Conservation (phyloP, 2,113 vertebrate genomes). For the Thinocorus orbignyianus region DNA sequence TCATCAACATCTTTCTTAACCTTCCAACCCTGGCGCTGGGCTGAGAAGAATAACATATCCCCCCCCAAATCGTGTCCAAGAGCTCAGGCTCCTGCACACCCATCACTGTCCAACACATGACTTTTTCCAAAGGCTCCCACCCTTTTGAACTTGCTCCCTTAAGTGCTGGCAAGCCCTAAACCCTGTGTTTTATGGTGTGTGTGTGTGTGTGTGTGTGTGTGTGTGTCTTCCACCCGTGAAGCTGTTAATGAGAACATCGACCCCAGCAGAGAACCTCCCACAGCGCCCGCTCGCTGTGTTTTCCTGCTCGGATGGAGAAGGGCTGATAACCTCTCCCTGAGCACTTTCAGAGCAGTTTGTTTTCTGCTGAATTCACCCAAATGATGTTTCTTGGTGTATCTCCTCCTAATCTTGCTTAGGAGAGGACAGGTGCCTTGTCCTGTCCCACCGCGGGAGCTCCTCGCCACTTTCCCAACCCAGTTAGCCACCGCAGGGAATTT, state of each 20-base stretch:
- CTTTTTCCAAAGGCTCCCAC: neutral
- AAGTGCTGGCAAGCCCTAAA: neutral
- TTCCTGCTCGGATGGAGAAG: neutral
- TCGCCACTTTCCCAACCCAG: neutral
- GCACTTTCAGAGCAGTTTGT: neutral
- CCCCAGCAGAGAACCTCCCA: neutral
- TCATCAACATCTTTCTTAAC: neutral
- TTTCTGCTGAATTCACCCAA: neutral
- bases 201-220: too few relatives aligned
- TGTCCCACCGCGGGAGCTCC: neutral
- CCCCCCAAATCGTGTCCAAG: too few relatives aligned
- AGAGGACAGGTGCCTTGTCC: neutral
- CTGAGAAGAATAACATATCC: neutral
- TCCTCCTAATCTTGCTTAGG: neutral
- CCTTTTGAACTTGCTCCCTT: neutral
- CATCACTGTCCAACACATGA: fast-evolving
- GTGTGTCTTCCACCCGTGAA: neutral
- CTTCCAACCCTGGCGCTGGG: neutral
- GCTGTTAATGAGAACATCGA: neutral
- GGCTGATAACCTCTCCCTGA: neutral
- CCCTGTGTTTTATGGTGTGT: fast-evolving
- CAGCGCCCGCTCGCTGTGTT: neutral
- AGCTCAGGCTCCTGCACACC: neutral
- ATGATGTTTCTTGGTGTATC: neutral
- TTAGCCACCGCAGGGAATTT: neutral